Conservation (phyloP, 2,113 vertebrate genomes). For the Salminus brasiliensis region DNA sequence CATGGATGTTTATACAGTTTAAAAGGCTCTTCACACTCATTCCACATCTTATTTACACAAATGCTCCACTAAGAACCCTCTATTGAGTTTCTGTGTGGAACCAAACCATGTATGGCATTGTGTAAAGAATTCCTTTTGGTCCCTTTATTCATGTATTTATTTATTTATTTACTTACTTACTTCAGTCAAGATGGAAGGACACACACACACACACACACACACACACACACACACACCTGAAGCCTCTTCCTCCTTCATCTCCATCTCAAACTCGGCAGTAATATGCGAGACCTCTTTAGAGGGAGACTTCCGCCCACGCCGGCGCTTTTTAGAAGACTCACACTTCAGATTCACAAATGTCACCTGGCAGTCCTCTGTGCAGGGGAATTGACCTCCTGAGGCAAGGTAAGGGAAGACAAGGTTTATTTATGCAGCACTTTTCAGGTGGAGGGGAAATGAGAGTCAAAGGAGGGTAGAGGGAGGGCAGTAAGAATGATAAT, state of each 20-base stretch:
- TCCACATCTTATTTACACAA: too few relatives aligned
- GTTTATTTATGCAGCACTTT: background rate
- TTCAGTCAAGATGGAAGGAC: slow-evolving; percentile 22
- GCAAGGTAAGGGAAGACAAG: slow-evolving; percentile 4
- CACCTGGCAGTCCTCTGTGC: slow-evolving; percentile 88
- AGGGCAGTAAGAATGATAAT: background rate
- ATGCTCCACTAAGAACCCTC: too few relatives aligned
- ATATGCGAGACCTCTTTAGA: slow-evolving; percentile 94
- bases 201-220: slow-evolving; percentile 61
- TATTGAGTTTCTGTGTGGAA: too few relatives aligned
- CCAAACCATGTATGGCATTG: too few relatives aligned
- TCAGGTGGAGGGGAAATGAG: background rate
- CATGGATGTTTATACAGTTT: too few relatives aligned
- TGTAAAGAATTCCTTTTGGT: too few relatives aligned
- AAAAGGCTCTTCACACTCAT: too few relatives aligned
- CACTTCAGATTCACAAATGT: slow-evolving; percentile 94
- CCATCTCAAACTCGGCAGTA: slow-evolving; percentile 92
- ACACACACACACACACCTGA: slow-evolving; percentile 80
- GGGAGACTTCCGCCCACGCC: slow-evolving; percentile 89
- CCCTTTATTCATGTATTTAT: too few relatives aligned
- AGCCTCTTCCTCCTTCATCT: slow-evolving; percentile 86
- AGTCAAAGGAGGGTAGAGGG: background rate
- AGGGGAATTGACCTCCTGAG: slow-evolving; percentile 79
- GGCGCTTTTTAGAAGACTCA: slow-evolving; percentile 92
- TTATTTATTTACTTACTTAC: slow-evolving; percentile 69